Evolutionary conservation across 2,797 vertebrate species (phyloP).

Genomic region (Momotus momota): DNA sequence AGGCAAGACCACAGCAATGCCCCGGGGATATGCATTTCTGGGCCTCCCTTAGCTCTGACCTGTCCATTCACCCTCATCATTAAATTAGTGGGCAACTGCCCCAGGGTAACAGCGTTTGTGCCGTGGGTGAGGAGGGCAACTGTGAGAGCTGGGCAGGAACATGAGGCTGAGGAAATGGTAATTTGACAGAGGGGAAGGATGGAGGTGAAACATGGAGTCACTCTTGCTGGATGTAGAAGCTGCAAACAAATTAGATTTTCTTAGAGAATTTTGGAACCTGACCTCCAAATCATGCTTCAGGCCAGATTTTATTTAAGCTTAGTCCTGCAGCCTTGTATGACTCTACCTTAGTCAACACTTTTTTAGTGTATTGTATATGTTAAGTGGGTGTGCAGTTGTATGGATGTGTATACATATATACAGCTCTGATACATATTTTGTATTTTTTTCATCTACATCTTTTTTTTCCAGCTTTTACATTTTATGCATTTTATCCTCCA

Average conservation of each 20-base stretch:
- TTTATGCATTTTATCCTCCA: background rate
- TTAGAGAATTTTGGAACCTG: background rate
- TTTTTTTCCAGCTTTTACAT: background rate
- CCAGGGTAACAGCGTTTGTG: fast-evolving
- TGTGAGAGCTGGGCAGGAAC: background rate
- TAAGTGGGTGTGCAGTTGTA: background rate
- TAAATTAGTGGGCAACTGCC: background rate
- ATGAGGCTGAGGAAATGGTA: background rate
- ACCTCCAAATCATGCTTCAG: background rate
- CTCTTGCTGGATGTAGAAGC: background rate
- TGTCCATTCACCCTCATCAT: background rate
- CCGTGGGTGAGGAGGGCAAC: background rate
- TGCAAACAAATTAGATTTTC: background rate
- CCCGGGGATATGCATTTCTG: background rate
- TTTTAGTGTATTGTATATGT: background rate
- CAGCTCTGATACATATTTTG: background rate
- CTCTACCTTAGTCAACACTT: background rate
- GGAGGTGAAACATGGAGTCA: background rate
- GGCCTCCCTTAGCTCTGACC: background rate
- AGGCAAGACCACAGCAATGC: background rate
- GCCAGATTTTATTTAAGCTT: background rate
- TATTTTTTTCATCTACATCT: background rate
- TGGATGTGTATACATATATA: too few relatives aligned
- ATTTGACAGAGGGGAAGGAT: background rate
- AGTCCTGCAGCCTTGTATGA: background rate